Evolutionary conservation across 1,140 invertebrate genomes (phyloP), one percentile per base, ranked within the genome.

Genomic region (Bombus turneri): DNA sequence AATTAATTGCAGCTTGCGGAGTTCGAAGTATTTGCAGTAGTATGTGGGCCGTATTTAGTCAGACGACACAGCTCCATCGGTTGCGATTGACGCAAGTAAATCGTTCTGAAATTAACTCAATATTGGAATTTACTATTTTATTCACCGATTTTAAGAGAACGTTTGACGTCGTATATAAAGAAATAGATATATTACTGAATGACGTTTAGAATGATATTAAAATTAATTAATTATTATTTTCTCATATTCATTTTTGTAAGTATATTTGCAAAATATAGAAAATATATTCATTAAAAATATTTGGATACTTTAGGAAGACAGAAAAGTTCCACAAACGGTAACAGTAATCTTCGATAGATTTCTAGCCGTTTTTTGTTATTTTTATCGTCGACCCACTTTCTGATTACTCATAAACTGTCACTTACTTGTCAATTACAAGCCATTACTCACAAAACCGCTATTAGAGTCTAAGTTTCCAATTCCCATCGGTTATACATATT

Each of bases 21-120:
- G 37, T 28, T 69, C 31, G 31, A 28, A n/a, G 31, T 53, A 13
- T 12, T 12, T 31, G 22, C 34, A 71, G 47, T 71, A 57, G 34
- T 53, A 81, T 69, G 43, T 53, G 15, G 28, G 3, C n/a, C 10
- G 37, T 43, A 37, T 47, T 76, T 73, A 76, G 53, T 64, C 25
- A 64, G 74, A 73, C 77, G 71, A 84, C 82, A 82, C 41, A 39
- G 73, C 15, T 18, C 2, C 31, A 37, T 62, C 28, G 28, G 28
- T 62, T 22, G 34, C 64, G 9, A 88, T 83, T 88, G 86, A 91
- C 83, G 75, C 78, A 81, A 91, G 18, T 90, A 90, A 90, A 90
- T 91, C 87, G 85, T 81, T 81, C 62, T 86, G 86, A 86, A 91
- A 91, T 92, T 86, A 80, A 87, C 87, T 92, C 79, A 87, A 86